phyloP scores from a whole-genome alignment of 1,140 invertebrate species.

The Ceratosolen fusciceps region DNA sequence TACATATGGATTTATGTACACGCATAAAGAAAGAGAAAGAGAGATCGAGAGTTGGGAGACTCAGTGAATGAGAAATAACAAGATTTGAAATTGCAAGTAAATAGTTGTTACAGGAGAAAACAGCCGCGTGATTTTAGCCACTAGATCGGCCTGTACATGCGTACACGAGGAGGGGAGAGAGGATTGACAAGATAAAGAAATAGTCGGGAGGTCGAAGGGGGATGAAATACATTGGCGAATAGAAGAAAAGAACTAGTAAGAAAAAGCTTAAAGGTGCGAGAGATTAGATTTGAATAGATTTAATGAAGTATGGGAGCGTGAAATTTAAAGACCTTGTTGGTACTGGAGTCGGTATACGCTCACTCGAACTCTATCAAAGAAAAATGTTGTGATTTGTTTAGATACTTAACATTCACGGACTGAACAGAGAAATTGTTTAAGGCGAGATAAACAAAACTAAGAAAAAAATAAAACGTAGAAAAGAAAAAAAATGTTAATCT shows the following conservation, averaged over 20 bases:
- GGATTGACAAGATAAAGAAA: not conserved
- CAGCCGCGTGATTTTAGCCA: not conserved
- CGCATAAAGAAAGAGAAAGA: not conserved
- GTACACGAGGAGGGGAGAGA: not conserved
- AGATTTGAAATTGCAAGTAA: not conserved
- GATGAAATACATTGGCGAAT: not conserved
- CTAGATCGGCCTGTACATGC: not conserved
- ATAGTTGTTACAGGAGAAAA: conserved; percentile 8
- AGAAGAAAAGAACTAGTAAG: conserved; percentile 1
- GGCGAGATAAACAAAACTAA: too few species aligned
- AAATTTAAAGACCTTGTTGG: conserved; percentile 10
- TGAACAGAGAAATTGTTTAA: conserved; percentile 4
- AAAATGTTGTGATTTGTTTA: conserved; percentile 1
- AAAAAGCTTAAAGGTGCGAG: not conserved
- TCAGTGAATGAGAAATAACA: not conserved
- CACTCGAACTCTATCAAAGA: not conserved
- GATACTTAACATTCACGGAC: conserved; percentile 21
- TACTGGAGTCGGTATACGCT: not conserved
- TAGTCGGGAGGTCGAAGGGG: not conserved
- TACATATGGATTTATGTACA: not conserved
- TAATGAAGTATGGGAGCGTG: not conserved
- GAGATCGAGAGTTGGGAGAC: not conserved
- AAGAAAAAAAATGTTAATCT: conserved; percentile 13
- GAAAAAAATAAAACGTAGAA: too few species aligned
- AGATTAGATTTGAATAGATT: conserved; percentile 26